Conservation (phyloP, 2,888 invertebrate species). For the Pecten maximus region DNA sequence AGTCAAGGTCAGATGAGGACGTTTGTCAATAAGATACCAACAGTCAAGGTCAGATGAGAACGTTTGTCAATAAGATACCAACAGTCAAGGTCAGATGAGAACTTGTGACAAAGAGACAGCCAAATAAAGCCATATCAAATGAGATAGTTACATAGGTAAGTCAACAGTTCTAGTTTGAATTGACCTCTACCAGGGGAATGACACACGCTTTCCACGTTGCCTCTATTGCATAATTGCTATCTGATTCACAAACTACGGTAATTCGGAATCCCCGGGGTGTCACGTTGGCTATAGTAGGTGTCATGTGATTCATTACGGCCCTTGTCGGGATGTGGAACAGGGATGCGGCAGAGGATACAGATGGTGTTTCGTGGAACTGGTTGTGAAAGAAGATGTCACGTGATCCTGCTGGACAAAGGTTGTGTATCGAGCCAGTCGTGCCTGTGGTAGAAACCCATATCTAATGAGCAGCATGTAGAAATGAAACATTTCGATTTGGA, state of each 20-base stretch:
- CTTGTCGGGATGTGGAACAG: background rate
- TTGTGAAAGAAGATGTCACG: background rate
- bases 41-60: too few relatives aligned
- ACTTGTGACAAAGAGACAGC: too few relatives aligned
- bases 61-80: too few relatives aligned
- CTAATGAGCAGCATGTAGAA: background rate
- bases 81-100: too few relatives aligned
- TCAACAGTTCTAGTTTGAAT: too few relatives aligned
- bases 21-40: too few relatives aligned
- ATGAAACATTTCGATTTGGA: background rate
- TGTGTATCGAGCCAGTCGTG: background rate
- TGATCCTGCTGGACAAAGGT: background rate
- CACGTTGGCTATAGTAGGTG: background rate
- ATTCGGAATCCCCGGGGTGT: background rate
- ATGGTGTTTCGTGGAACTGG: background rate
- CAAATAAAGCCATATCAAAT: too few relatives aligned
- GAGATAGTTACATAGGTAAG: too few relatives aligned
- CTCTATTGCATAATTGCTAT: background rate
- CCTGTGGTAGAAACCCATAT: background rate
- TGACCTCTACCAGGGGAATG: background rate
- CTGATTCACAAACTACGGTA: background rate
- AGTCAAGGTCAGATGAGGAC: too few relatives aligned
- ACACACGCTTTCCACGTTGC: constrained; percentile 6
- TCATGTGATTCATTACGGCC: background rate
- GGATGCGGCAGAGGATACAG: background rate